Conservation (phyloP, 64 coral and sea anemone genomes). For the Actinia tenebrosa region DNA sequence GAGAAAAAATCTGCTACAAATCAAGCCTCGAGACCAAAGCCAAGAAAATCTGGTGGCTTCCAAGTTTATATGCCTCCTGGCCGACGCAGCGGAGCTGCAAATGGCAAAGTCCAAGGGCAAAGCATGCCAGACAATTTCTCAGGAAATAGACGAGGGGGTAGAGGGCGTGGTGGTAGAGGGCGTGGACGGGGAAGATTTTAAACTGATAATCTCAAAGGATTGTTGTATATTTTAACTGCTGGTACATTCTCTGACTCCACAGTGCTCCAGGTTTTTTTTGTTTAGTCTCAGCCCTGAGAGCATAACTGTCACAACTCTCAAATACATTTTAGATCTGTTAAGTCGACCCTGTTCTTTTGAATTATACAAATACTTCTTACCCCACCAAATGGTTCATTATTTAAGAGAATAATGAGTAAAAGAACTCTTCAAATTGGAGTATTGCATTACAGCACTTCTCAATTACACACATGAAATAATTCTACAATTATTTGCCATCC, state of each 20-base stretch:
- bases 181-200: conserved; percentile 44
- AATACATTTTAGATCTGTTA: too few species aligned
- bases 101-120: conserved; percentile 77
- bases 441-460: too few species aligned
- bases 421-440: too few species aligned
- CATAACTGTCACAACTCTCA: too few species aligned
- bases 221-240: not conserved
- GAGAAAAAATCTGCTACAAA: conserved; percentile 56
- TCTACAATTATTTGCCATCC: too few species aligned
- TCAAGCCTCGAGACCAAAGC: conserved; percentile 3
- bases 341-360: too few species aligned
- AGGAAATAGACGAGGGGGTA: conserved; percentile 46
- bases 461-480: too few species aligned
- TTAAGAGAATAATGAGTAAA: too few species aligned
- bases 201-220: not conserved
- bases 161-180: conserved; percentile 45
- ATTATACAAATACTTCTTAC: too few species aligned
- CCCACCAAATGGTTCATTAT: too few species aligned
- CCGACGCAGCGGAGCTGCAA: conserved; percentile 64
- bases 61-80: conserved; percentile 84
- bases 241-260: not conserved
- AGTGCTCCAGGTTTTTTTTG: too few species aligned
- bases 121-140: conserved; percentile 76
- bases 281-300: too few species aligned
- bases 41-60: conserved; percentile 29